Evolutionary conservation across 1,140 invertebrate species (phyloP), one percentile per base, ranked within the genome.

Genomic region (Uloborus diversus): DNA sequence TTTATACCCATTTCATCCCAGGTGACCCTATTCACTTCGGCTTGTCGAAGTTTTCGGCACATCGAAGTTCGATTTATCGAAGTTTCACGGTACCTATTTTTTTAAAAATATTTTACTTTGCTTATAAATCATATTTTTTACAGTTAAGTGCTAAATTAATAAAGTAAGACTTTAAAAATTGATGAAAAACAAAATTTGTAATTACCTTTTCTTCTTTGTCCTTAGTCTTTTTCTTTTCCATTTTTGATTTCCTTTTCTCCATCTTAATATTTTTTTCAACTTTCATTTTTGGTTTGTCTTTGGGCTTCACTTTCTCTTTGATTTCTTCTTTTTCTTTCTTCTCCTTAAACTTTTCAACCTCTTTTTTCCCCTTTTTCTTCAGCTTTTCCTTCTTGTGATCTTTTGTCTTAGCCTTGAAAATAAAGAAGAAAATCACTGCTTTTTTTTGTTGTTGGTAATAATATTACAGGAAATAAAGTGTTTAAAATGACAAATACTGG

Each of bases 281-380:
- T 32, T 80, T 78, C 4, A n/a, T 23, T 37, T 70, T 66, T 61
- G 57, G 49, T 68, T 82, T 80, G 20, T n/a, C n/a, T 20, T 79
- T 73, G 17, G 33, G 28, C 30, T 59, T 59, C 13, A 57, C 47
- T 25, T 79, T 71, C 13, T 82, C 68, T 37, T 59, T 82, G n/a
- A 53, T 14, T 35, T 80, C 56, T 3, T 47, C 62, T 62, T 82
- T 71, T 62, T 82, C 65, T 20, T 73, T 57, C 37, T 79, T 79
- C 14, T 76, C 53, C 30, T 82, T 70, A 11, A 20, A 3, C 53
- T 75, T 78, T 14, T 75, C 75, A 14, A 35, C 28, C 17, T 70
- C 59, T 65, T 81, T 80, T 51, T 68, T 49, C 7, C 71, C 68
- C 70, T 81, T 82, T 23, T 75, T 82, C 42, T 81, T 81, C 4